Base-by-base conservation (phyloP, 2,888 invertebrate genomes). In the Agriopis leucophaearia region DNA sequence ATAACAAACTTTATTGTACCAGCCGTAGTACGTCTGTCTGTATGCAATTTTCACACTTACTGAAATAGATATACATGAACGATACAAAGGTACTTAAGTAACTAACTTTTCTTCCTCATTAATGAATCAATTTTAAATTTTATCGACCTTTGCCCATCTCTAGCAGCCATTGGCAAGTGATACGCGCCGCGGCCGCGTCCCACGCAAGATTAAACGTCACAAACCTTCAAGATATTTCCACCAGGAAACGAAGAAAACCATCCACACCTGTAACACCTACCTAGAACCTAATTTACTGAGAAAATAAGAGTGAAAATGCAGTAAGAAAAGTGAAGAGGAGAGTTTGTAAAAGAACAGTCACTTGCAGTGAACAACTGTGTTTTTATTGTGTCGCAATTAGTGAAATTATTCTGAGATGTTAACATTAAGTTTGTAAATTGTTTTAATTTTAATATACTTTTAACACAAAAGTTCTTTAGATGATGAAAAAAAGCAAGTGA, bases 121-220 rank as follows among this genome's bases (percentile, higher is more conserved):
- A 52, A 38, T 8, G 15, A 35, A 44, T 35, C 44, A 56, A 57
- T 12, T 61, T 7, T 52, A 60, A 44, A 18, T 50, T 47, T 27
- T 63, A 72, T 77, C 78, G 78, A 78, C 69, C 61, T 8, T 27
- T 13, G 27, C 45, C 52, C 89, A 78, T 72, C 88, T 68, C 87
- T 90, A 85, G 61, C 59, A 70, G 70, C 78, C 84, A 82, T 81
- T 82, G 87, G 86, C 90, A 80, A 90, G 88, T 92, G 93, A 92
- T 91, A 90, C 92, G 91, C 90, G 88, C 88, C 86, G 86, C 87
- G 88, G 87, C 84, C 88, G 89, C 87, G 90, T 88, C 86, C 85
- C 88, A 91, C 92, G 92, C 92, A 92, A 94, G 92, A 94, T 93
- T 93, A 94, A 93, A 93, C 91, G 93, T 93, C 93, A 93, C 90